Evolutionary conservation across 2,888 invertebrate species (phyloP), one percentile per base, ranked within the genome.

Genomic region (Leistus spinibarbis): DNA sequence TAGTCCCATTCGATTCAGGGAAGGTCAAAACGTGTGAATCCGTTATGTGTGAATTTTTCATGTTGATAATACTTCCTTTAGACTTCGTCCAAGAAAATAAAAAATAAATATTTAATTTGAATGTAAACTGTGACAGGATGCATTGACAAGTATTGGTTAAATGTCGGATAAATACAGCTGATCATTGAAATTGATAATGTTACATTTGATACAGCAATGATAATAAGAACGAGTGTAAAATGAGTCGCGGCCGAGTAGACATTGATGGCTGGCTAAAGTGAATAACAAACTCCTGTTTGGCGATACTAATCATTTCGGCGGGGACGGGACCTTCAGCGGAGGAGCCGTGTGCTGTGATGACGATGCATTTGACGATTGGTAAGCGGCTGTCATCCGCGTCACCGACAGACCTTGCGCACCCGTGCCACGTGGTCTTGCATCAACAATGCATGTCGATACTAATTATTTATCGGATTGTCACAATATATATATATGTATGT

Each of bases 241-340:
- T 0, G 13, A 40, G 7, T n/a, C n/a, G n/a, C n/a, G 40, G 40
- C 40, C 13, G 40, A 40, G n/a, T 40, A 24, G 40, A 5, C 13
- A 2, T 40, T 40, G 1, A 7, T n/a, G n/a, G n/a, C n/a, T n/a
- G n/a, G n/a, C n/a, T n/a, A n/a, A 16, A 54, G 0, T 60, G 60
- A 60, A 60, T 60, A 19, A 60, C 60, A 60, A 22, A 60, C 60
- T 60, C 60, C 10, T 60, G 60, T 60, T 60, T 60, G 3, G 3
- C 20, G 60, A 19, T 60, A 20, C 60, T 17, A 60, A 20, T 60
- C 20, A 20, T 60, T 60, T 60, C 22, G 3, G 13, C 40, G 40
- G 40, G 5, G 22, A 19, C 60, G 60, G 19, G 60, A 60, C 60
- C 60, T 60, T 60, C 40, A 40, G 40, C 7, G n/a, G n/a, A n/a